Base-by-base conservation (phyloP, 2,113 vertebrate genomes). In the Sterrhoptilus dennistouni region DNA sequence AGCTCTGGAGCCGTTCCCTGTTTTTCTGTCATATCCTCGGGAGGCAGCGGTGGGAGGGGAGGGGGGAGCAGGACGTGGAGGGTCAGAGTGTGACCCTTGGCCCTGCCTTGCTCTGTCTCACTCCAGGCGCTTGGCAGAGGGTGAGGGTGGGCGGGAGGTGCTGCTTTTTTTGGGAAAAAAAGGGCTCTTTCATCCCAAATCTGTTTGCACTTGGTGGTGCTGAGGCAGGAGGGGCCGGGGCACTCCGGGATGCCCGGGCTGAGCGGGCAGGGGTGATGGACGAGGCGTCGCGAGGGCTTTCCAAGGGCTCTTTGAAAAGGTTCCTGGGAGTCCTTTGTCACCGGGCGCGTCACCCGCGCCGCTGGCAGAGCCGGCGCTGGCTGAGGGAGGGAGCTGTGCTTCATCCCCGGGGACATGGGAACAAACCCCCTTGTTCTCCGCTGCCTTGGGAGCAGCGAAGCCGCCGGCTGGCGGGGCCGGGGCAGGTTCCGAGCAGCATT, bases 281-380 rank as follows among this genome's bases (percentile, higher is more conserved):
- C 59, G 90, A 84, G 87, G 83, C 40, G 20, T 47, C 33, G 9
- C 28, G 4, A 75, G 83, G 75, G 40, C 65, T 94, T 88, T 57
- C 86, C 89, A 40, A 93, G 86, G 54, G 82, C 72, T 83, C 87
- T 90, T 90, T 83, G 70, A 90, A 90, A 90, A 69, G 87, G 18
- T 40, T 83, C 87, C 89, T 8, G 76, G 27, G 66, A 88, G 53
- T 59, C 87, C 80, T 89, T 93, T 91, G 94, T 95, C 92, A 68
- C 24, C 44, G 25, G 77, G 50, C 68, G 42, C 24, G 66, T 79
- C 76, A 35, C 71, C 66, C 36, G 25, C 19, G 72, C 45, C 71
- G 5, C 81, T 79, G 81, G 84, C 89, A 93, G 76, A 22, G 70
- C 14, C 90, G 2, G 78, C 65, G 40, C 12, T 22, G 94, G 84